phyloP scores from a whole-genome alignment of 2,888 invertebrate species.

The Dryobotodes eremita region DNA sequence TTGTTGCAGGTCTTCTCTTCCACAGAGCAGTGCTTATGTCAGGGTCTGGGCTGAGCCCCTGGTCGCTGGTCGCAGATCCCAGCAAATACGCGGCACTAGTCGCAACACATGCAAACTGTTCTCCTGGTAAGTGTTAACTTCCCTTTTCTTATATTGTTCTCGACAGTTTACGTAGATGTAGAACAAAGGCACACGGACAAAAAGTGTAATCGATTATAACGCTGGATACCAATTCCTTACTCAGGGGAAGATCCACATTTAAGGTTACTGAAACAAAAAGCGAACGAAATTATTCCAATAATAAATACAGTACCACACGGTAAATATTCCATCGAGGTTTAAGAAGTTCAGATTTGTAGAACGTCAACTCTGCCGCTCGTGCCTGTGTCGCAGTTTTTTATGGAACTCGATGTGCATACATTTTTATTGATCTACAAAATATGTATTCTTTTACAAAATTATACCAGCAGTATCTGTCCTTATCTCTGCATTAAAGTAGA shows the following conservation, averaged over 20 bases:
- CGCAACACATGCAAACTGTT: constrained; percentile 96
- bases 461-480: neutral
- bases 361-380: neutral
- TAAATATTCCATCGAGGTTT: neutral
- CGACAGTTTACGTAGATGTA: neutral
- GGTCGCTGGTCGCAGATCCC: constrained; percentile 96
- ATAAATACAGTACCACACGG: neutral
- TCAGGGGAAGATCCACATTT: too few relatives aligned
- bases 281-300: neutral
- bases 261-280: neutral
- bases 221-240: neutral
- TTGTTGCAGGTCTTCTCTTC: constrained; percentile 95
- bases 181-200: neutral
- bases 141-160: neutral
- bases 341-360: neutral
- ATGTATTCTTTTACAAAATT: neutral
- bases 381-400: neutral
- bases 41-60: constrained; percentile 97
- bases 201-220: neutral
- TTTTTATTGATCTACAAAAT: neutral
- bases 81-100: constrained; percentile 96
- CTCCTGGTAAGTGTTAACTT: constrained; percentile 88
- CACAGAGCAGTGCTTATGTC: constrained; percentile 97
- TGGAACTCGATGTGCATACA: neutral
- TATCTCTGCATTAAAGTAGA: constrained; percentile 12